Evolutionary conservation across 2,888 invertebrate genomes (phyloP).

Genomic region (Lasioglossum morio): DNA sequence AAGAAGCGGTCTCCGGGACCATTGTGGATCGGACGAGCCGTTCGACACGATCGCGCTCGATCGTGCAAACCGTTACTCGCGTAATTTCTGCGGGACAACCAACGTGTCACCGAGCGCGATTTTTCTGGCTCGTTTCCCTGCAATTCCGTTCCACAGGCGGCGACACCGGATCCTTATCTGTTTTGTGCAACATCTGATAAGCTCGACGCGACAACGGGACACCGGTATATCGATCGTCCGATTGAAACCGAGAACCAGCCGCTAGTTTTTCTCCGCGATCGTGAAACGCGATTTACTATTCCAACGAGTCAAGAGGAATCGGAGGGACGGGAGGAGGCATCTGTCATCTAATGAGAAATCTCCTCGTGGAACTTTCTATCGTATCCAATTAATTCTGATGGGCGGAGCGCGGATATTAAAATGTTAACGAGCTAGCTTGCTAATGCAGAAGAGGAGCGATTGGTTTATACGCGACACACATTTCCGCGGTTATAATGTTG

Average conservation of each 20-base stretch:
- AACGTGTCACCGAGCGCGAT: constrained; percentile 16
- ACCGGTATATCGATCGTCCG: constrained; percentile 31
- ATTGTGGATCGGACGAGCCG: neutral
- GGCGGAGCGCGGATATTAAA: neutral
- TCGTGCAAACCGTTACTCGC: constrained; percentile 18
- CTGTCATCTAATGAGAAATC: constrained; percentile 25
- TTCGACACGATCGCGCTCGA: neutral
- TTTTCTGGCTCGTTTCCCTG: neutral
- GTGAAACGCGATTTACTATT: constrained; percentile 21
- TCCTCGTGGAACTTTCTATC: neutral
- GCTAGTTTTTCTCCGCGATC: neutral
- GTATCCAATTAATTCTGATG: constrained; percentile 8
- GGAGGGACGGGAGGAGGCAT: neutral
- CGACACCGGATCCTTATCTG: constrained; percentile 16
- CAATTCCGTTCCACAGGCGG: constrained; percentile 25
- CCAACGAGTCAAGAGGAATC: neutral
- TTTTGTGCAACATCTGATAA: constrained; percentile 54
- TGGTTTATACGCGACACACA: neutral
- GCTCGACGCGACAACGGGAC: constrained; percentile 22
- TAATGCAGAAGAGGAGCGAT: neutral
- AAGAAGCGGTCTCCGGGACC: no score
- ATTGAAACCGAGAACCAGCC: constrained; percentile 32
- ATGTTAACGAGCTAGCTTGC: neutral
- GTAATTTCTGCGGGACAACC: constrained; percentile 25
- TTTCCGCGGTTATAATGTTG: neutral